Evolutionary conservation across 2,888 invertebrate genomes (phyloP).

Genomic region (Myathropa florea): DNA sequence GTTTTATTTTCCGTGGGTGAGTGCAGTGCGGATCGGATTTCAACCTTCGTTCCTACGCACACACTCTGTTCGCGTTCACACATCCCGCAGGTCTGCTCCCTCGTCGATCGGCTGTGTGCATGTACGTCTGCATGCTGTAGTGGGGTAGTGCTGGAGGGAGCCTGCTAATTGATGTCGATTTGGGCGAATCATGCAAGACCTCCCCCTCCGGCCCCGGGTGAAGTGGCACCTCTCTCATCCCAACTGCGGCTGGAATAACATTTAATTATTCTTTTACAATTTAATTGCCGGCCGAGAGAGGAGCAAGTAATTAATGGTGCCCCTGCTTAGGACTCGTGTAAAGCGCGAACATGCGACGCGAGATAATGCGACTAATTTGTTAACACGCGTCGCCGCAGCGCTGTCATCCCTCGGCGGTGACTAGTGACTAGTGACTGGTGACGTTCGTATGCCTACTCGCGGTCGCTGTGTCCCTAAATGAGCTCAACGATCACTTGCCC

Average conservation of each 20-base stretch:
- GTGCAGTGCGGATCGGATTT: constrained; percentile 59
- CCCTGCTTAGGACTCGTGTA: constrained; percentile 48
- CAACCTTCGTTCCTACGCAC: constrained; percentile 22
- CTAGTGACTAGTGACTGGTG: background rate
- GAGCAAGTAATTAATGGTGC: constrained; percentile 57
- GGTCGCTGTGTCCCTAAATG: constrained; percentile 54
- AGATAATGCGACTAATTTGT: constrained; percentile 69
- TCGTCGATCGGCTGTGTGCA: too few relatives aligned
- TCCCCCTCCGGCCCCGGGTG: background rate
- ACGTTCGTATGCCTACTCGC: constrained; percentile 1
- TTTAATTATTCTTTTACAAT: constrained; percentile 56
- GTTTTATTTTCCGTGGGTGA: constrained; percentile 68
- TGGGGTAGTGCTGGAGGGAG: background rate
- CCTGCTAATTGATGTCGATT: constrained; percentile 54
- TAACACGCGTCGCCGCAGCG: constrained; percentile 40
- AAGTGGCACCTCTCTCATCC: constrained; percentile 12
- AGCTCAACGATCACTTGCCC: constrained; percentile 19
- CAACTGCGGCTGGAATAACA: background rate
- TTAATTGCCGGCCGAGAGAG: constrained; percentile 47
- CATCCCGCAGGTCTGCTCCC: background rate
- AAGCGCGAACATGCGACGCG: constrained; percentile 61
- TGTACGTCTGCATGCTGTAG: background rate
- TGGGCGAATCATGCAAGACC: constrained; percentile 44
- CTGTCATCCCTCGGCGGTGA: background rate
- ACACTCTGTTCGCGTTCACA: background rate